Evolutionary conservation across 2,113 vertebrate genomes (phyloP).

Genomic region (Paradoxurus hermaphroditus): DNA sequence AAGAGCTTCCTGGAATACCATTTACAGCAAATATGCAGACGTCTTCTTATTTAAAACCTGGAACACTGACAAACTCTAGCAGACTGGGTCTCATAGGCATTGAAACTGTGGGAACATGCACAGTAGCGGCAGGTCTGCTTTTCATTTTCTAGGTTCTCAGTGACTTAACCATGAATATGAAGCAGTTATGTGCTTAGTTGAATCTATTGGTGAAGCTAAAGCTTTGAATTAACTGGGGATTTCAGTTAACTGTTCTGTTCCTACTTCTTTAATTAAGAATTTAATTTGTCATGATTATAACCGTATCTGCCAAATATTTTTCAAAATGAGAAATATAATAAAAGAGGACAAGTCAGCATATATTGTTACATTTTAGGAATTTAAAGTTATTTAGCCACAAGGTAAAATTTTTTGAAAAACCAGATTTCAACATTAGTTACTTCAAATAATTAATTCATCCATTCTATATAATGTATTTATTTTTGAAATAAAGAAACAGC

Average conservation of each 20-base stretch:
- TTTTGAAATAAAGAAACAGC: background rate
- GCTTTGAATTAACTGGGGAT: background rate
- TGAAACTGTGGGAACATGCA: conserved; percentile 29
- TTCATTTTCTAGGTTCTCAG: conserved; percentile 26
- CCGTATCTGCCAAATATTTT: background rate
- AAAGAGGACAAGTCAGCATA: background rate
- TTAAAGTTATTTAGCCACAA: conserved; percentile 7
- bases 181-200: background rate
- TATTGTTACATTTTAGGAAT: background rate
- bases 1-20: conserved; percentile 52
- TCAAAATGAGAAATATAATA: background rate
- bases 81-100: conserved; percentile 14
- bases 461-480: background rate
- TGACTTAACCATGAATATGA: background rate
- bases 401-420: background rate
- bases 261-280: conserved; percentile 39
- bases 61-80: conserved; percentile 50
- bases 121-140: background rate
- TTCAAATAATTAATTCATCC: background rate
- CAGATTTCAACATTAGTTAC: conserved; percentile 3
- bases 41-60: conserved; percentile 54
- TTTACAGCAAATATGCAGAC: conserved; percentile 46
- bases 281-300: background rate
- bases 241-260: background rate
- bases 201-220: conserved; percentile 12